These are phyloP conservation scores for Diuraphis noxia DNA, from an alignment of 1,140 invertebrate species.

Conservation along the genomic window DNA sequence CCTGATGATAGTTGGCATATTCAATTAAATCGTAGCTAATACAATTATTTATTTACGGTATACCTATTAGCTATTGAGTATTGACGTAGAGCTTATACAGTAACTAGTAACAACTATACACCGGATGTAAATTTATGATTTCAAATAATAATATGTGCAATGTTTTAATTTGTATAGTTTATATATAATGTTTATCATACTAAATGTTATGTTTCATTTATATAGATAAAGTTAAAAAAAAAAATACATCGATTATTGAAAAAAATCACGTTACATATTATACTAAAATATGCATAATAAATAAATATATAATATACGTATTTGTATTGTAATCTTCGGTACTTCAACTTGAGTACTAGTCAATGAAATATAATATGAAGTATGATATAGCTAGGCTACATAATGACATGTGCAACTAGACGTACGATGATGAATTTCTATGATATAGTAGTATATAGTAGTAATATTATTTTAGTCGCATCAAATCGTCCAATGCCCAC, in stretches of 20 bases:
- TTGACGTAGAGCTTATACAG: background rate
- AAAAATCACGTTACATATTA: background rate
- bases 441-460: background rate
- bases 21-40: background rate
- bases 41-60: background rate
- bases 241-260: background rate
- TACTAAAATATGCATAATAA: background rate
- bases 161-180: background rate
- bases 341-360: background rate
- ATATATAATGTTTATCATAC: background rate
- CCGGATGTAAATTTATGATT: constrained; percentile 23
- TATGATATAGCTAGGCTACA: too few species aligned
- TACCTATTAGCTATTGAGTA: too few species aligned
- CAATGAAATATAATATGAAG: constrained; percentile 7
- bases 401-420: background rate
- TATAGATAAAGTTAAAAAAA: background rate
- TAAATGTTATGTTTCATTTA: constrained; percentile 9
- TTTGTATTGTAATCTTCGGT: background rate
- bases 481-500: background rate
- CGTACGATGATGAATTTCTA: background rate
- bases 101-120: background rate
- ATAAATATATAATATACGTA: background rate
- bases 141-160: background rate
- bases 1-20: background rate
- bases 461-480: background rate